These are phyloP conservation scores for Lasioglossum villosulum DNA, from an alignment of 2,888 invertebrate species.

Conservation along the genomic window DNA sequence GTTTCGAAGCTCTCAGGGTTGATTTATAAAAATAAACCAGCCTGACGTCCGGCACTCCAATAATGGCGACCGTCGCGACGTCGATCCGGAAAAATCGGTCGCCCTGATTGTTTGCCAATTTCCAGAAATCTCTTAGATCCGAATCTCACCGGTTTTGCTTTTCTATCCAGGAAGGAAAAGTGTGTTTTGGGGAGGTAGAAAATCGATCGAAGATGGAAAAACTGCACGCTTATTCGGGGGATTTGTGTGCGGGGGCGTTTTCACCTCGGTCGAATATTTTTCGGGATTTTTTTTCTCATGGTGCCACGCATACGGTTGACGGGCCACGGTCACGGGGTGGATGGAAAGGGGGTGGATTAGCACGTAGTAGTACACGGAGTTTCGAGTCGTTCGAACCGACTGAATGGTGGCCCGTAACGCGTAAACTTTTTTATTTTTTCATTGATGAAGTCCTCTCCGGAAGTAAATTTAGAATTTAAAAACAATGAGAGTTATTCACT, in stretches of 20 bases:
- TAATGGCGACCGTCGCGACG: conserved; percentile 4
- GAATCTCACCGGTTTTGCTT: conserved; percentile 12
- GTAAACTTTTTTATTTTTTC: not conserved
- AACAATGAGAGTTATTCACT: not conserved
- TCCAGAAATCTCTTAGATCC: conserved; percentile 23
- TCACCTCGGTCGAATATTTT: conserved; percentile 44
- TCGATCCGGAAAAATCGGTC: conserved; percentile 19
- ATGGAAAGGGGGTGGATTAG: conserved; percentile 15
- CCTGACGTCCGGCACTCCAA: not conserved
- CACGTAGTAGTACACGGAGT: conserved; percentile 37
- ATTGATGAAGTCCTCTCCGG: not conserved
- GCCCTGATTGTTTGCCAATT: conserved; percentile 12
- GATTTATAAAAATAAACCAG: conserved; percentile 3
- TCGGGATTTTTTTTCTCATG: not conserved
- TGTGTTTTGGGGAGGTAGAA: not conserved
- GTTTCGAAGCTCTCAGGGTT: not conserved
- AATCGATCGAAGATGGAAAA: not conserved
- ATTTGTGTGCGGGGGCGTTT: not conserved
- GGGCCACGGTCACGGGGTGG: conserved; percentile 36
- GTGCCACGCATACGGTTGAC: not conserved
- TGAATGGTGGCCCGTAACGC: conserved; percentile 34
- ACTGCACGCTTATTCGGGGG: not conserved
- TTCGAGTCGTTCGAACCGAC: conserved; percentile 43
- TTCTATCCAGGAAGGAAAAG: not conserved
- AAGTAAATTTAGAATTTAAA: not conserved